phyloP scores from a whole-genome alignment of 2,888 invertebrate species.

The Lasioglossum calceatum region DNA sequence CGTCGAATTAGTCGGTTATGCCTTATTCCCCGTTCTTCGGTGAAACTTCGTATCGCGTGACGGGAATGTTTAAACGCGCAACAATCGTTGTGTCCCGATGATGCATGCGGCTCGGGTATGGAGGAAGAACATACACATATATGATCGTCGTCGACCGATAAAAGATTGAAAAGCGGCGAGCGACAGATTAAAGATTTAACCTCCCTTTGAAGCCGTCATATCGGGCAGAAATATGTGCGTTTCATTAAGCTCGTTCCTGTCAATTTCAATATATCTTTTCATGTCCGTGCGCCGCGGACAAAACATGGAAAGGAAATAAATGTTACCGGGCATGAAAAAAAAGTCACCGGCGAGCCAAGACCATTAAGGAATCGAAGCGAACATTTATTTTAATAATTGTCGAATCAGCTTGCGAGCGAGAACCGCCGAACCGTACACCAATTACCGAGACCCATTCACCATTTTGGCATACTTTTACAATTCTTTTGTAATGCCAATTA shows the following conservation, averaged over 20 bases:
- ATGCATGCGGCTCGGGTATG: slow-evolving; percentile 3
- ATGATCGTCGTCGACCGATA: not conserved
- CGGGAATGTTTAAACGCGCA: slow-evolving; percentile 79
- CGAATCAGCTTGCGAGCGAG: slow-evolving; percentile 53
- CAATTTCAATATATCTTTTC: slow-evolving; percentile 22
- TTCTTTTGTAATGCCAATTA: not conserved
- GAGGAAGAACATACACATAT: not conserved
- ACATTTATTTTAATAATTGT: slow-evolving; percentile 36
- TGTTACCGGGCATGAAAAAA: slow-evolving; percentile 21
- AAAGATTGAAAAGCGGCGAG: not conserved
- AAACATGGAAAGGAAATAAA: slow-evolving; percentile 17
- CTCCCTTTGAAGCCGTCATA: not conserved
- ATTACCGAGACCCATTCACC: slow-evolving; percentile 54
- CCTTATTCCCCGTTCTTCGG: slow-evolving; percentile 60
- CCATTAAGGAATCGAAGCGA: slow-evolving; percentile 51
- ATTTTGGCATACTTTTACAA: slow-evolving; percentile 14
- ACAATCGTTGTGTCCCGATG: slow-evolving; percentile 55
- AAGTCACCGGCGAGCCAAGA: slow-evolving; percentile 36
- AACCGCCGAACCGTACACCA: slow-evolving; percentile 61
- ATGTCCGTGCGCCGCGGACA: not conserved
- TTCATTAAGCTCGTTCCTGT: slow-evolving; percentile 17
- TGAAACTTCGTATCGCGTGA: slow-evolving; percentile 76
- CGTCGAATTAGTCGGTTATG: slow-evolving; percentile 68
- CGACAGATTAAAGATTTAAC: slow-evolving; percentile 20
- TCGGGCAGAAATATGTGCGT: not conserved